Conservation (phyloP, 2,888 invertebrate genomes). For the Prosapia bicincta region DNA sequence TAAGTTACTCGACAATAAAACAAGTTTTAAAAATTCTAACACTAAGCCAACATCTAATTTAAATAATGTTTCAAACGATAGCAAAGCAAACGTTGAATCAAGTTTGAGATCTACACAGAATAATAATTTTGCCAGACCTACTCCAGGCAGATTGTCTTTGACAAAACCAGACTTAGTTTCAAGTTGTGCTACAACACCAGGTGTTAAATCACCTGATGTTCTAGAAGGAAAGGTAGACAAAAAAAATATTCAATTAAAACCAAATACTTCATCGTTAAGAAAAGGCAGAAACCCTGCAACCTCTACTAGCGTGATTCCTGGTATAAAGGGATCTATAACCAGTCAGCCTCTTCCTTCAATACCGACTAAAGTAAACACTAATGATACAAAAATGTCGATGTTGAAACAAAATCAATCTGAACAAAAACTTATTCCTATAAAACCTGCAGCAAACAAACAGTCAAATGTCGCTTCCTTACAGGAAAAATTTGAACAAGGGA, state of each 20-base stretch:
- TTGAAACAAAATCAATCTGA: constrained; percentile 16
- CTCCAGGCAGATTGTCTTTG: constrained; percentile 44
- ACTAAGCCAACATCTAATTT: constrained; percentile 5
- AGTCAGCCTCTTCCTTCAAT: constrained; percentile 44
- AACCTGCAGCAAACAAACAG: constrained; percentile 53
- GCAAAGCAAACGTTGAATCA: background rate
- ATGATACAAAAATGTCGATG: constrained; percentile 6
- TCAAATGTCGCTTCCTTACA: constrained; percentile 75
- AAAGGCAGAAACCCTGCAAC: constrained; percentile 47
- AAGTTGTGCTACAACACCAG: constrained; percentile 56
- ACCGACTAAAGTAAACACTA: constrained; percentile 11
- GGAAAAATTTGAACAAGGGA: constrained; percentile 64
- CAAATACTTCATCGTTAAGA: constrained; percentile 23
- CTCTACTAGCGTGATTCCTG: constrained; percentile 46
- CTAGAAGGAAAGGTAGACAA: constrained; percentile 38
- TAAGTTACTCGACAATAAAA: background rate
- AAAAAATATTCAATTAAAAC: constrained; percentile 37
- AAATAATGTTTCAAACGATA: background rate
- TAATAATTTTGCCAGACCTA: constrained; percentile 37
- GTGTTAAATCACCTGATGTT: constrained; percentile 53
- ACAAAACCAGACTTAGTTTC: constrained; percentile 68
- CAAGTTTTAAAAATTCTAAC: background rate
- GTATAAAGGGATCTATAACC: constrained; percentile 38
- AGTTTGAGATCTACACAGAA: background rate
- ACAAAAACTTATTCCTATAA: constrained; percentile 41